phyloP scores from a whole-genome alignment of 1,140 invertebrate genomes.

The Chironomus striatipennis region DNA sequence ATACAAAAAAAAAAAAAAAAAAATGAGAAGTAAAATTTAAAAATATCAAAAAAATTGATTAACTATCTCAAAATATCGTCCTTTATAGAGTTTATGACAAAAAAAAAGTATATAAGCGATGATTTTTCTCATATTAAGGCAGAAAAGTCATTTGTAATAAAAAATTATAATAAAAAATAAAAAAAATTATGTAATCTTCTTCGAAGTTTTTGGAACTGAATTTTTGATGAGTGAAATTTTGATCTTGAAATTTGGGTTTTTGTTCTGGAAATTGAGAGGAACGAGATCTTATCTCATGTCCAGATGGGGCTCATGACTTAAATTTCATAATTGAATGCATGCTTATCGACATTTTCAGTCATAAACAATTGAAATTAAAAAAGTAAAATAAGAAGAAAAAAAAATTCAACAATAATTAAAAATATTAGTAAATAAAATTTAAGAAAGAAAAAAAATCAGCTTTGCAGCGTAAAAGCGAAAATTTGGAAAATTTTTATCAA shows the following conservation, averaged over 20 bases:
- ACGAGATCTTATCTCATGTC: background rate
- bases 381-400: no score
- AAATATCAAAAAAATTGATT: background rate
- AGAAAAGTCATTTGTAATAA: no score
- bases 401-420: no score
- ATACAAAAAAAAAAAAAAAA: no score
- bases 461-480: no score
- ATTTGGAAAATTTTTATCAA: background rate
- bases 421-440: no score
- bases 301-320: background rate
- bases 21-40: background rate
- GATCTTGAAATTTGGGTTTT: background rate
- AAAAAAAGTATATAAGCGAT: no score
- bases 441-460: no score
- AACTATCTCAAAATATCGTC: conserved; percentile 11
- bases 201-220: background rate
- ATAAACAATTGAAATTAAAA: no score
- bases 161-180: no score
- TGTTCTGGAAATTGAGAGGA: background rate
- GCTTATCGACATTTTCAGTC: background rate
- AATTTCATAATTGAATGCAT: background rate
- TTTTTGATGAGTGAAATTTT: background rate
- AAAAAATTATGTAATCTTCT: no score
- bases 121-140: no score
- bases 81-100: background rate